A percentile compares a stretch with the other conserved stretches of the same genome.
These are phyloP conservation scores for Nannospalax galili DNA, from an alignment of 2,113 vertebrate species.

Conservation along the genomic window DNA sequence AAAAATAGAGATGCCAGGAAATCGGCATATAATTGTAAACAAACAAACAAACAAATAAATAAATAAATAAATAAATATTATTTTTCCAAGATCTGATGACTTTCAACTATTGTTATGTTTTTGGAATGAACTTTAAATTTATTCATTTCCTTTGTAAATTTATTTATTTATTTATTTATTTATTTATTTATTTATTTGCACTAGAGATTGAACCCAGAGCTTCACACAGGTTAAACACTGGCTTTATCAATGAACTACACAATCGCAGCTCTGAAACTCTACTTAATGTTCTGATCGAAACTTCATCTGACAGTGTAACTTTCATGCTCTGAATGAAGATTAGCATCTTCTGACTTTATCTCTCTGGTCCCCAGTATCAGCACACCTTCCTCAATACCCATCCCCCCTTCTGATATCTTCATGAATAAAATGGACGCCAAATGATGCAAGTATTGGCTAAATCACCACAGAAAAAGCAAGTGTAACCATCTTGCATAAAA, in stretches of 20 bases:
- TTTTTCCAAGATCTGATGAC: background rate
- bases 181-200: background rate
- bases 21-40: too few relatives aligned
- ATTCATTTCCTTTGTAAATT: background rate
- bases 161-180: background rate
- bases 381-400: background rate
- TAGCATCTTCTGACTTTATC: background rate
- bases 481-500: background rate
- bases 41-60: too few relatives aligned
- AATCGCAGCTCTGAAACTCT: background rate
- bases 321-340: constrained; percentile 19
- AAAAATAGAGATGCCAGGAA: background rate
- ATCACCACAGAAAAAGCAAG: constrained; percentile 22
- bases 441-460: constrained; percentile 38
- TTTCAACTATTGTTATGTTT: background rate
- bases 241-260: background rate
- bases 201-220: background rate
- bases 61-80: background rate
- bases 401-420: background rate
- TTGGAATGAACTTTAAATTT: constrained; percentile 22
- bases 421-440: constrained; percentile 39
- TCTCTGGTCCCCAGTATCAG: background rate
- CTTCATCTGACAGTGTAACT: background rate
- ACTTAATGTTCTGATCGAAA: background rate
- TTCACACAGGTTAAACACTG: background rate